These are phyloP conservation scores for Muscidifurax raptorellus DNA, from an alignment of 1,140 invertebrate genomes.

Conservation along the genomic window DNA sequence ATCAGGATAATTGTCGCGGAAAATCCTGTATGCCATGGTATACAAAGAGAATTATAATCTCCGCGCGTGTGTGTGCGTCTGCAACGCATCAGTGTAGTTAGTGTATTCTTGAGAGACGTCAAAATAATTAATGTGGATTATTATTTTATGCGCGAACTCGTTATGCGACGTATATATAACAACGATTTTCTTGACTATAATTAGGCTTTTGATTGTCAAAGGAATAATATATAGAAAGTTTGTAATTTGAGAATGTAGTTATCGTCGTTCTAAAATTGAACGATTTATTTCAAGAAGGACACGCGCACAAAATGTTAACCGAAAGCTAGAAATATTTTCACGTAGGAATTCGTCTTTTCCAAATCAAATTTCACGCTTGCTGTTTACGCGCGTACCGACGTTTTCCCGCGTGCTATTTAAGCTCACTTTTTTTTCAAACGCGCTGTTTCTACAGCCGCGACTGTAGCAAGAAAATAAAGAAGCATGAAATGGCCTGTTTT, in stretches of 20 bases:
- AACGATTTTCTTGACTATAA: too few relatives aligned
- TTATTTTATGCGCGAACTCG: too few relatives aligned
- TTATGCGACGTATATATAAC: too few relatives aligned
- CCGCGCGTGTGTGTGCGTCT: too few relatives aligned
- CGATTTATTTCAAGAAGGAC: too few relatives aligned
- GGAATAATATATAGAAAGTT: too few relatives aligned
- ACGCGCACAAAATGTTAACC: too few relatives aligned
- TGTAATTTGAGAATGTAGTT: too few relatives aligned
- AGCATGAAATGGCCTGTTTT: background rate
- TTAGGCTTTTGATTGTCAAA: too few relatives aligned
- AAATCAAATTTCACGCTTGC: background rate
- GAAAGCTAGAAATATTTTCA: background rate
- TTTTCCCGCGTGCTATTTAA: background rate
- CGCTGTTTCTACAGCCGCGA: background rate
- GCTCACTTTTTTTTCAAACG: background rate
- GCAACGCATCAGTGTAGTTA: too few relatives aligned
- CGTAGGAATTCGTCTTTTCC: background rate
- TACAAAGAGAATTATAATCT: background rate
- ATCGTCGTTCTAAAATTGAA: too few relatives aligned
- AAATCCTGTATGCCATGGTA: background rate
- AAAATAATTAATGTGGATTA: background rate
- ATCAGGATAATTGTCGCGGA: constrained; percentile 30
- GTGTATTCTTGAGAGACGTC: background rate
- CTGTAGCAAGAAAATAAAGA: background rate
- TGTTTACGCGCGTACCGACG: background rate